phyloP scores from a whole-genome alignment of 2,888 invertebrate species.

The Cephonodes hylas region DNA sequence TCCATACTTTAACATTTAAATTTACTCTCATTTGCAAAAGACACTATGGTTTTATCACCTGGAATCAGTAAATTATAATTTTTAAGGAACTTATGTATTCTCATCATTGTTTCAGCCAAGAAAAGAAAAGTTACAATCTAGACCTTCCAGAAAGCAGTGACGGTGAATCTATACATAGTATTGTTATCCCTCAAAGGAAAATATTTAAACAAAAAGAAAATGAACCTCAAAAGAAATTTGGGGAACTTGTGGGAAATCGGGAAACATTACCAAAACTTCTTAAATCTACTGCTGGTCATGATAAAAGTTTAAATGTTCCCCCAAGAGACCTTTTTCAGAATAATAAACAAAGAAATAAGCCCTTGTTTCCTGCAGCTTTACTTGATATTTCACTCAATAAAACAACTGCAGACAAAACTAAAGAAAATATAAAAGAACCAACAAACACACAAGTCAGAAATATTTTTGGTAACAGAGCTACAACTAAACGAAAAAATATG shows the following conservation, averaged over 20 bases:
- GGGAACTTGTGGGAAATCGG: slow-evolving; percentile 42
- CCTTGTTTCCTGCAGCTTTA: slow-evolving; percentile 55
- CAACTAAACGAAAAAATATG: slow-evolving; percentile 60
- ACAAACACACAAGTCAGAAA: slow-evolving; percentile 42
- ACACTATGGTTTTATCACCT: too few species aligned
- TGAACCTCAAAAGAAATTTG: slow-evolving; percentile 44
- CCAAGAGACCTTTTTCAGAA: slow-evolving; percentile 56
- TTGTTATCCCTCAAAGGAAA: slow-evolving; percentile 62
- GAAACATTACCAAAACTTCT: slow-evolving; percentile 49
- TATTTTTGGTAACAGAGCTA: slow-evolving; percentile 54
- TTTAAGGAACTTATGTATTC: slow-evolving; percentile 9
- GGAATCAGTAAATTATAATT: too few species aligned
- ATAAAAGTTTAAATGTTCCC: slow-evolving; percentile 44
- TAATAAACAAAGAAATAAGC: slow-evolving; percentile 40
- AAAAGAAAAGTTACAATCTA: slow-evolving; percentile 49
- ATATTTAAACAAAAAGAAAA: slow-evolving; percentile 61
- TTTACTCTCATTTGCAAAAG: too few species aligned
- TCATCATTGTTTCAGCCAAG: slow-evolving; percentile 50
- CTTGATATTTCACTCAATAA: slow-evolving; percentile 56
- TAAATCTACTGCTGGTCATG: slow-evolving; percentile 36
- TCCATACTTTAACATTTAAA: too few species aligned
- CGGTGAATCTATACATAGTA: slow-evolving; percentile 65
- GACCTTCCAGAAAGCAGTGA: slow-evolving; percentile 68
- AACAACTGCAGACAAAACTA: slow-evolving; percentile 51
- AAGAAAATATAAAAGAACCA: slow-evolving; percentile 36